Evolutionary conservation across 2,113 vertebrate species (phyloP).

Genomic region (Theristicus caerulescens): DNA sequence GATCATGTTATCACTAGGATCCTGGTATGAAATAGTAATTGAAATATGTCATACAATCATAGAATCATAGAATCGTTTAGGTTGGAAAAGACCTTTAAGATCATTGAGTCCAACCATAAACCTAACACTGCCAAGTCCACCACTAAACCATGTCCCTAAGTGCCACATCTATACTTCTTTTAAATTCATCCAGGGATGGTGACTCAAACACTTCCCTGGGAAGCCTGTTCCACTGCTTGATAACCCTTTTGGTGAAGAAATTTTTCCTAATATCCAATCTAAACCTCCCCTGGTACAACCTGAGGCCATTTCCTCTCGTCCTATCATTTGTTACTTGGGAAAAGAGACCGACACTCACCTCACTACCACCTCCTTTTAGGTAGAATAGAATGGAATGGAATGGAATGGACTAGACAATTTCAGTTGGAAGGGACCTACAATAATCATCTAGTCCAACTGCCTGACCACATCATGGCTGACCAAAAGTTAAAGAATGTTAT

Average conservation of each 20-base stretch:
- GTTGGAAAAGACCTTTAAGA: neutral
- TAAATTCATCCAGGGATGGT: neutral
- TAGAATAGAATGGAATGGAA: neutral
- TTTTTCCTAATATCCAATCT: neutral
- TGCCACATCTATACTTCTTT: neutral
- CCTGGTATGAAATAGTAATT: neutral
- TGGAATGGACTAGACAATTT: neutral
- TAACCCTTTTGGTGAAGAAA: neutral
- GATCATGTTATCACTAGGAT: neutral
- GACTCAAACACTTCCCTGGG: no score
- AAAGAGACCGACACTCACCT: neutral
- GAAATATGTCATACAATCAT: neutral
- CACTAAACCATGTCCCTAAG: neutral
- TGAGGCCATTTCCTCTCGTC: neutral
- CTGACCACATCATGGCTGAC: neutral
- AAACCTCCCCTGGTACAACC: neutral
- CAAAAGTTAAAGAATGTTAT: neutral
- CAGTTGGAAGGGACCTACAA: neutral
- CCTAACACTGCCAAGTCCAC: neutral
- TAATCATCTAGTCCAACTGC: neutral
- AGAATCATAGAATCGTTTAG: neutral
- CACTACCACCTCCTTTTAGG: neutral
- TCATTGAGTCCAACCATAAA: accelerated
- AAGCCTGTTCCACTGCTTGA: neutral
- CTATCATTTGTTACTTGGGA: neutral